Evolutionary conservation across 2,113 vertebrate species (phyloP).

Genomic region (Apaloderma vittatum): DNA sequence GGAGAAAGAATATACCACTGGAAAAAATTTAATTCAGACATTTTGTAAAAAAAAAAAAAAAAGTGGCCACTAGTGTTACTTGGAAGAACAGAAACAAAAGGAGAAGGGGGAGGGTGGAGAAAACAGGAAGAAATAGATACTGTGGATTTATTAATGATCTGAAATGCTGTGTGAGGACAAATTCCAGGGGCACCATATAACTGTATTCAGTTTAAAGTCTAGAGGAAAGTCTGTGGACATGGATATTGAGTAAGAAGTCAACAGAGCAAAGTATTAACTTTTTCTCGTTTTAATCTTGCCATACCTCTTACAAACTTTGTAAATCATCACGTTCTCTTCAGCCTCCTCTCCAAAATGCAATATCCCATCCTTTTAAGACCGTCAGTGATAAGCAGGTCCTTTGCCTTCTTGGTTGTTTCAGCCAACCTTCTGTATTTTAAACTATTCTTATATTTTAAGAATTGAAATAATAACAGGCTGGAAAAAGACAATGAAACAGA

Average conservation of each 20-base stretch:
- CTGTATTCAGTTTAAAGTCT: neutral
- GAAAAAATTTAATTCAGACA: neutral
- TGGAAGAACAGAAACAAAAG: neutral
- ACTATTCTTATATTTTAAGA: slow-evolving; percentile 1
- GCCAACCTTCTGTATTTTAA: neutral
- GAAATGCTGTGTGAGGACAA: neutral
- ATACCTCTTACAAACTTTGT: neutral
- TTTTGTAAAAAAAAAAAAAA: neutral
- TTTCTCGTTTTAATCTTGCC: neutral
- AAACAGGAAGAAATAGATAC: neutral
- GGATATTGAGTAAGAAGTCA: neutral
- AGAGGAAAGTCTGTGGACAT: neutral
- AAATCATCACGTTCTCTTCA: neutral
- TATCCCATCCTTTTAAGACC: neutral
- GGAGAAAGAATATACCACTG: neutral
- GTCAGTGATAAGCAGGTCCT: neutral
- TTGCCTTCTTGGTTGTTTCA: neutral
- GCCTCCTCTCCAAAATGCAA: neutral
- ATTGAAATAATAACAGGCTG: neutral
- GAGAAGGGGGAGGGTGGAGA: neutral
- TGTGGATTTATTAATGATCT: neutral
- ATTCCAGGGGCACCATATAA: neutral
- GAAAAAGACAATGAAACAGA: slow-evolving; percentile 16
- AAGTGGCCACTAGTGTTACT: neutral
- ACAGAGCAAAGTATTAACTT: neutral